These are phyloP conservation scores for Nycticebus coucang DNA, from an alignment of 2,113 vertebrate genomes.

Conservation along the genomic window DNA sequence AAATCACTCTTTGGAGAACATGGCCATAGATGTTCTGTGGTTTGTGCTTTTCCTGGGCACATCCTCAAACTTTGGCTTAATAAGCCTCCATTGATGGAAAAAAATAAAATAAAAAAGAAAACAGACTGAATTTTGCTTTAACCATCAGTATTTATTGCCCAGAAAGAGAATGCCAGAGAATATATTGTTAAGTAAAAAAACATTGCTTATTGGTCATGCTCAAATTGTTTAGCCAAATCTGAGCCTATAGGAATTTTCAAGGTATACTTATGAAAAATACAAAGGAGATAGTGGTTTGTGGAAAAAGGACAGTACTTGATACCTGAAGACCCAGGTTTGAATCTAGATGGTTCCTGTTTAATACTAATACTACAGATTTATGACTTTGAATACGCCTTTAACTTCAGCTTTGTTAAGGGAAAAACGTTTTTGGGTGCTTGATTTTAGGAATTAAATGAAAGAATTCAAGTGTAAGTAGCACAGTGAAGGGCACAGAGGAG, in stretches of 20 bases:
- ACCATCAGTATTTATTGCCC: not conserved
- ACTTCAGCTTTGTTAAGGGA: not conserved
- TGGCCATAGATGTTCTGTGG: too few relatives aligned
- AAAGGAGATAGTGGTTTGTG: not conserved
- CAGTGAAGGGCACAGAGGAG: not conserved
- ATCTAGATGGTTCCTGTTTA: not conserved
- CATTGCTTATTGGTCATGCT: not conserved
- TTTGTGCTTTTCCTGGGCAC: too few relatives aligned
- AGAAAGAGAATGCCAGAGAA: not conserved
- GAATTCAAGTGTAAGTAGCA: not conserved
- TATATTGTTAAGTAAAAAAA: not conserved
- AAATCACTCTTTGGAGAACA: too few relatives aligned
- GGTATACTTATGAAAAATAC: not conserved
- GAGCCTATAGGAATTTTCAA: not conserved
- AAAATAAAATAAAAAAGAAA: too few relatives aligned
- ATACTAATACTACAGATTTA: not conserved
- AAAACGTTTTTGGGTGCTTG: not conserved
- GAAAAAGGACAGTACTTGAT: not conserved
- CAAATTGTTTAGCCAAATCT: not conserved
- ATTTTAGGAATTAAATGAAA: not conserved
- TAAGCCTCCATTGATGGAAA: too few relatives aligned
- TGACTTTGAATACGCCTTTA: slow-evolving; percentile 16
- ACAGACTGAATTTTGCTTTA: not conserved
- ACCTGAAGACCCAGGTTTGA: not conserved
- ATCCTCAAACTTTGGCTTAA: too few relatives aligned